Conservation (phyloP, 2,113 vertebrate genomes). For the Leiothrix lutea region DNA sequence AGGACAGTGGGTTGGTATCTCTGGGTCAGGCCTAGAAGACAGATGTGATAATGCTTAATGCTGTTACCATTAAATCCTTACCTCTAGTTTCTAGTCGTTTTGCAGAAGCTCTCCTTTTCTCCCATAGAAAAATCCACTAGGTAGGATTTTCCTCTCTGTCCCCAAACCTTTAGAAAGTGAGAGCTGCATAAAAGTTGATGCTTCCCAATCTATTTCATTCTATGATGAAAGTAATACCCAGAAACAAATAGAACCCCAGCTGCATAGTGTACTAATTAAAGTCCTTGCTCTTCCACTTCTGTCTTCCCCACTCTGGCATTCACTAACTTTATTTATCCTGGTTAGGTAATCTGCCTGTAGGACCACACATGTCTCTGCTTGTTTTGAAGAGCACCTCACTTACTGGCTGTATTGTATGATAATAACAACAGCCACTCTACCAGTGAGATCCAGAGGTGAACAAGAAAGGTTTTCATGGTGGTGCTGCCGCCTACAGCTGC, state of each 20-base stretch:
- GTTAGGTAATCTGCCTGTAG: not conserved
- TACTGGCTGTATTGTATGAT: not conserved
- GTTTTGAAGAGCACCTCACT: not conserved
- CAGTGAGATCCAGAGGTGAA: not conserved
- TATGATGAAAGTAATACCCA: not conserved
- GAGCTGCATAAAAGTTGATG: not conserved
- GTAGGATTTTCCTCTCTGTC: not conserved
- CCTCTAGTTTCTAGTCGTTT: not conserved
- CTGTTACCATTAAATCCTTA: not conserved
- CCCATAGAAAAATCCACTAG: not conserved
- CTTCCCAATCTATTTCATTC: not conserved
- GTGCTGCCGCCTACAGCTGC: not conserved
- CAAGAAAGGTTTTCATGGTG: not conserved
- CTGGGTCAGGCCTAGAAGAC: not conserved
- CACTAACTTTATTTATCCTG: not conserved
- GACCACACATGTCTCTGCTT: not conserved
- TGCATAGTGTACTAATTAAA: not conserved
- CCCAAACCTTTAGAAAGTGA: not conserved
- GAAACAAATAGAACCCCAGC: not conserved
- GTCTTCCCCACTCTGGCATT: not conserved
- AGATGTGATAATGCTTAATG: not conserved
- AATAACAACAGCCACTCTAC: not conserved
- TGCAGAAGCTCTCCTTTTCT: not conserved
- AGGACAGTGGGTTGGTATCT: not conserved
- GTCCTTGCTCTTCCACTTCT: not conserved